These are phyloP conservation scores for Argopecten irradians DNA, from an alignment of 1,140 invertebrate genomes.

Conservation along the genomic window DNA sequence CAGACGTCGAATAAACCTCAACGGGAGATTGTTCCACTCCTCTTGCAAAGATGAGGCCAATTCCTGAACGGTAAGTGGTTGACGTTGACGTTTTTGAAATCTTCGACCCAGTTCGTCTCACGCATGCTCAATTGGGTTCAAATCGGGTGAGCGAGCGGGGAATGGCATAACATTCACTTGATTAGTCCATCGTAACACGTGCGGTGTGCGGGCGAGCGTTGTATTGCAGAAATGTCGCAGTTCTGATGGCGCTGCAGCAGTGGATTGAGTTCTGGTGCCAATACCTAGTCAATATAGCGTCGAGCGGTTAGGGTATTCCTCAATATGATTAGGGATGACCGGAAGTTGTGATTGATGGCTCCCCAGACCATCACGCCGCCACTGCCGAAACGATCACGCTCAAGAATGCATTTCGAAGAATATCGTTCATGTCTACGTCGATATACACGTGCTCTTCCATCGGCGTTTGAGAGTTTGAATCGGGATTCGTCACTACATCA, in stretches of 20 bases:
- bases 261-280: conserved; percentile 44
- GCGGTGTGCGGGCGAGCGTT: conserved; percentile 43
- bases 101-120: too few species aligned
- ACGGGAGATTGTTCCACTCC: too few species aligned
- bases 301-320: conserved; percentile 42
- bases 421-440: conserved; percentile 43
- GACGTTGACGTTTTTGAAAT: too few species aligned
- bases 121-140: too few species aligned
- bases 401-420: too few species aligned
- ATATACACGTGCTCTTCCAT: conserved; percentile 43
- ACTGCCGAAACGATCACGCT: conserved; percentile 33
- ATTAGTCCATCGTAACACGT: too few species aligned
- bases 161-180: conserved; percentile 35
- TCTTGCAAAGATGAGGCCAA: too few species aligned
- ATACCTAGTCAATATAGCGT: conserved; percentile 44
- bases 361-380: conserved; percentile 50
- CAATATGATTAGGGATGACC: too few species aligned
- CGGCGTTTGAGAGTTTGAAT: conserved; percentile 29
- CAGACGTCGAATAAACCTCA: too few species aligned
- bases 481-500: conserved; percentile 36
- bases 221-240: conserved; percentile 41
- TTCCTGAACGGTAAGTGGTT: too few species aligned
- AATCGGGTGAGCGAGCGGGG: conserved; percentile 41
- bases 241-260: conserved; percentile 18
- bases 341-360: conserved; percentile 44